phyloP scores from a whole-genome alignment of 2,113 vertebrate genomes.

The Paracanthobrama guichenoti region DNA sequence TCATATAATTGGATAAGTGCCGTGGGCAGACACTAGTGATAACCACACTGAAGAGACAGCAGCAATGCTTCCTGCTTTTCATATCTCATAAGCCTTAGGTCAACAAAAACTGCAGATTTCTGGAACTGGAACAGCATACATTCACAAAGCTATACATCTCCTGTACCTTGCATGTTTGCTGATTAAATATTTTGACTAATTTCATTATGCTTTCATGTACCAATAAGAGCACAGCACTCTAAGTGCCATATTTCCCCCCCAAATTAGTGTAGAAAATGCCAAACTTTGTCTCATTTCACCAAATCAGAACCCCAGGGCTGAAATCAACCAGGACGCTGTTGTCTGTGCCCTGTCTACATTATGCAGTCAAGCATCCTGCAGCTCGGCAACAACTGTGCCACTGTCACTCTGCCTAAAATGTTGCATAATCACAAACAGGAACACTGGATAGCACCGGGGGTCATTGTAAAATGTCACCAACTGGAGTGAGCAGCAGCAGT shows the following conservation, averaged over 20 bases:
- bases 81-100: not conserved
- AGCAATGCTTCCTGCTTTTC: not conserved
- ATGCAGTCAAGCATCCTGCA: not conserved
- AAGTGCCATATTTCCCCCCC: too few species aligned
- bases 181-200: not conserved
- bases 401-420: conserved; percentile 13
- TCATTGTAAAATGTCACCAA: conserved; percentile 54
- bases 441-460: not conserved
- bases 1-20: conserved; percentile 15
- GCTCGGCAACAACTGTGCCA: not conserved
- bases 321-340: not conserved
- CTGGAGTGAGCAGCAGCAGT: conserved; percentile 42
- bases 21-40: not conserved
- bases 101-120: not conserved
- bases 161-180: not conserved
- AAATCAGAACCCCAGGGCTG: not conserved
- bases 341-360: not conserved
- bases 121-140: not conserved
- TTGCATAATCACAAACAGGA: conserved; percentile 14
- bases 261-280: not conserved
- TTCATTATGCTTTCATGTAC: not conserved
- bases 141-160: too few species aligned
- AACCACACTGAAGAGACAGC: not conserved
- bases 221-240: too few species aligned
- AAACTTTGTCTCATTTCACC: not conserved